These are phyloP conservation scores for Aromia moschata DNA, from an alignment of 2,888 invertebrate species.

Conservation along the genomic window DNA sequence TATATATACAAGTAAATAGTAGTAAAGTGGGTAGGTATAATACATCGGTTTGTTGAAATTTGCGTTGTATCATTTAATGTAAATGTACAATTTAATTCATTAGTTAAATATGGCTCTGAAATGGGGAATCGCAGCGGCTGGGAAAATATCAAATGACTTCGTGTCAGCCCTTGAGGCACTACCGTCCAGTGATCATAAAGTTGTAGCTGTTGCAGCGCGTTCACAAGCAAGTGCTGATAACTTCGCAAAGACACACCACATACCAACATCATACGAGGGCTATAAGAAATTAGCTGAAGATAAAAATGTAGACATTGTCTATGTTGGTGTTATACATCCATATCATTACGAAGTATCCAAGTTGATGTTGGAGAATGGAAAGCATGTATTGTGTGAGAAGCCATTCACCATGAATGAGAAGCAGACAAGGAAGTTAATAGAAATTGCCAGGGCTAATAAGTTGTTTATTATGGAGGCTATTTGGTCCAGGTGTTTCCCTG, in stretches of 20 bases:
- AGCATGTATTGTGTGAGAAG: constrained; percentile 91
- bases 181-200: constrained; percentile 73
- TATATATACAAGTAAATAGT: no score
- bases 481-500: constrained; percentile 88
- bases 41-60: no score
- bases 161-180: constrained; percentile 72
- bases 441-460: constrained; percentile 74
- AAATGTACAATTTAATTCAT: no score
- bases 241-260: constrained; percentile 79
- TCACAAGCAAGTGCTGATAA: constrained; percentile 75
- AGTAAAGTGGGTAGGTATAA: no score
- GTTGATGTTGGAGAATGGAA: constrained; percentile 80
- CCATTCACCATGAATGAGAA: constrained; percentile 83
- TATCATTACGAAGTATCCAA: constrained; percentile 76
- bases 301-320: constrained; percentile 81
- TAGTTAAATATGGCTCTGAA: constrained; percentile 66
- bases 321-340: constrained; percentile 80
- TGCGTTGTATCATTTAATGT: no score
- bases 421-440: constrained; percentile 71
- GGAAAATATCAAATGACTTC: constrained; percentile 88
- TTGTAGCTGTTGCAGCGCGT: constrained; percentile 82
- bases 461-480: constrained; percentile 88
- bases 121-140: constrained; percentile 89
- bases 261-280: constrained; percentile 76
- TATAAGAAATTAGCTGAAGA: constrained; percentile 82